These are phyloP conservation scores for Circaetus cinerascens DNA, from an alignment of 2,113 vertebrate genomes.

Conservation along the genomic window DNA sequence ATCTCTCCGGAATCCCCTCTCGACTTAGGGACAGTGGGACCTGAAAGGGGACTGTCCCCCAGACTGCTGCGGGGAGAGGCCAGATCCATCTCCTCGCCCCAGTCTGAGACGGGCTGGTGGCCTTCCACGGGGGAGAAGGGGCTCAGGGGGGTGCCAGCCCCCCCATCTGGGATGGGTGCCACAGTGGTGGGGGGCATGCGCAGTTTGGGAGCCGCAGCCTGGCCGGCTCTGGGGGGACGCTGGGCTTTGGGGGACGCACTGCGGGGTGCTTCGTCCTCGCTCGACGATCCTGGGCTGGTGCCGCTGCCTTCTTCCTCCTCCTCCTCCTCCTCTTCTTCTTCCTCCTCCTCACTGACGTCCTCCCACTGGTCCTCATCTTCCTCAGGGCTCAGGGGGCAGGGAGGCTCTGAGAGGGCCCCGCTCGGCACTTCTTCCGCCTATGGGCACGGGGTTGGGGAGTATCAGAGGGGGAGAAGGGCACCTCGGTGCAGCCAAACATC, in stretches of 20 bases:
- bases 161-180: not conserved
- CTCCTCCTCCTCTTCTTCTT: constrained; percentile 7
- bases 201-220: not conserved
- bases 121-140: constrained; percentile 76
- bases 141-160: constrained; percentile 59
- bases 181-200: not conserved
- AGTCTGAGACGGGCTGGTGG: constrained; percentile 81
- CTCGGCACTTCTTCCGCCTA: not conserved
- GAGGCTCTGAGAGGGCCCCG: not conserved
- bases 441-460: rapidly evolving
- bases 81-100: constrained; percentile 93
- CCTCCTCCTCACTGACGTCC: constrained; percentile 65
- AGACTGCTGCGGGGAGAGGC: constrained; percentile 75
- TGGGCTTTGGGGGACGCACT: not conserved
- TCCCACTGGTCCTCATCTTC: constrained; percentile 72
- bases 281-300: not conserved
- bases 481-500: not conserved
- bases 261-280: constrained; percentile 35
- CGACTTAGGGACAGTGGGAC: not conserved
- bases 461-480: not conserved
- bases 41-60: constrained; percentile 70
- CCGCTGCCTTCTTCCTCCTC: constrained; percentile 2
- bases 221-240: not conserved
- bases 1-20: not conserved
- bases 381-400: not conserved